phyloP scores from a whole-genome alignment of 2,888 invertebrate genomes.

The Doris montereyensis region DNA sequence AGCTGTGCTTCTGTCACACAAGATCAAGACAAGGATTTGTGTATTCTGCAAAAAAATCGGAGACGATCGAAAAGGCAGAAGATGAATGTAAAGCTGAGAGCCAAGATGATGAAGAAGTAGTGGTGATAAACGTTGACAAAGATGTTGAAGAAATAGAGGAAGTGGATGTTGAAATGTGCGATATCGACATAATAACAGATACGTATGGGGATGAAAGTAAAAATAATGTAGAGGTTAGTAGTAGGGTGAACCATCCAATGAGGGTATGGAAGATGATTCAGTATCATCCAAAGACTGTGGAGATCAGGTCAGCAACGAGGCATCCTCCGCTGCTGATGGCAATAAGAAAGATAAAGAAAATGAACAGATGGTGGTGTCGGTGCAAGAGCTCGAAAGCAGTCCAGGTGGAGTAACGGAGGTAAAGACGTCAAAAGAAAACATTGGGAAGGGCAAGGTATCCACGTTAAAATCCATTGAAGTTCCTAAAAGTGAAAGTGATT shows the following conservation, averaged over 20 bases:
- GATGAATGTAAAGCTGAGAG: conserved; percentile 18
- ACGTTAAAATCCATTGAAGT: neutral
- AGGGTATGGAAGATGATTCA: neutral
- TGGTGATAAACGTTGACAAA: too few relatives aligned
- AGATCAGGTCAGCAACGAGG: neutral
- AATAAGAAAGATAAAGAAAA: neutral
- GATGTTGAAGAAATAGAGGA: conserved; percentile 6
- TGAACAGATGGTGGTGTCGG: too few relatives aligned
- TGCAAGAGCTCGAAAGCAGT: too few relatives aligned
- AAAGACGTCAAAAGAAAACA: too few relatives aligned
- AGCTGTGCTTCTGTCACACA: neutral
- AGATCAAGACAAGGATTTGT: neutral
- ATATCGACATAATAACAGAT: neutral
- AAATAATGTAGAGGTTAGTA: too few relatives aligned
- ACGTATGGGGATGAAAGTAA: neutral
- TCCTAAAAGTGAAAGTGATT: neutral
- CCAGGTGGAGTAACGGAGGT: too few relatives aligned
- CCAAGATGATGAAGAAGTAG: conserved; percentile 1
- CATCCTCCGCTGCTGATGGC: neutral
- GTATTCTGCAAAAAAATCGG: too few relatives aligned
- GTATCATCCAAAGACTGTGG: neutral
- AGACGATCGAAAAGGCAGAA: too few relatives aligned
- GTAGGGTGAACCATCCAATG: conserved; percentile 1
- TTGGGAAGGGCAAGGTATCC: too few relatives aligned
- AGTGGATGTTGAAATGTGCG: neutral